These are phyloP conservation scores for Thunnus maccoyii DNA, from an alignment of 2,113 vertebrate genomes.

Conservation along the genomic window DNA sequence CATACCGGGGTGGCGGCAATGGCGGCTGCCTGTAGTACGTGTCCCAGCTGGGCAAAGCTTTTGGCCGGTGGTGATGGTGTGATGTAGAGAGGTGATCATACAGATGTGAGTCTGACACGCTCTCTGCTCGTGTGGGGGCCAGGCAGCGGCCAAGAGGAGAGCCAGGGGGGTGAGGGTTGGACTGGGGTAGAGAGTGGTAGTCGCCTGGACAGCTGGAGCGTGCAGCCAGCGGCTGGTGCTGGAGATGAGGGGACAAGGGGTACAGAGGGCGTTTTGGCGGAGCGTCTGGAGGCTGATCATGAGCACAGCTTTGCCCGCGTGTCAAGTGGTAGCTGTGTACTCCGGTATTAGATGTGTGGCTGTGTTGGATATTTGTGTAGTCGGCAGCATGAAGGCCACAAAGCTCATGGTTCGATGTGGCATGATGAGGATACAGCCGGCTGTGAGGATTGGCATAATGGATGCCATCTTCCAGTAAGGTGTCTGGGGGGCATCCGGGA, in stretches of 20 bases:
- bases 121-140: slow-evolving; percentile 90
- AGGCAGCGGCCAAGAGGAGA: slow-evolving; percentile 89
- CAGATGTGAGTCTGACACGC: slow-evolving; percentile 91
- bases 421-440: slow-evolving; percentile 83
- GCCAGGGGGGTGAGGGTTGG: slow-evolving; percentile 80
- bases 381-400: slow-evolving; percentile 87
- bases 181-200: slow-evolving; percentile 84
- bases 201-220: slow-evolving; percentile 93
- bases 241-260: slow-evolving; percentile 89
- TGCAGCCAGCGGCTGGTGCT: slow-evolving; percentile 85
- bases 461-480: slow-evolving; percentile 88
- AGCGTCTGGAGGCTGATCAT: slow-evolving; percentile 89
- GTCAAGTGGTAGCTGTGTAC: slow-evolving; percentile 88
- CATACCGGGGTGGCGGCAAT: slow-evolving; percentile 83
- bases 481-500: slow-evolving; percentile 88
- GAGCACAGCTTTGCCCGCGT: slow-evolving; percentile 88
- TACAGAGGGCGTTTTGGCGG: slow-evolving; percentile 89
- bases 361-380: slow-evolving; percentile 85
- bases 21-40: slow-evolving; percentile 88
- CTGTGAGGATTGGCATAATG: slow-evolving; percentile 85
- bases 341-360: slow-evolving; percentile 82
- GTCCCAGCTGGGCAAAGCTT: slow-evolving; percentile 89
- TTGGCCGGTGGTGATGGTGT: slow-evolving; percentile 88
- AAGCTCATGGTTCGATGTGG: slow-evolving; percentile 82
- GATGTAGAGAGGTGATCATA: slow-evolving; percentile 89